These are phyloP conservation scores for Ariolimax columbianus DNA, from an alignment of 2,888 invertebrate genomes.

Conservation along the genomic window DNA sequence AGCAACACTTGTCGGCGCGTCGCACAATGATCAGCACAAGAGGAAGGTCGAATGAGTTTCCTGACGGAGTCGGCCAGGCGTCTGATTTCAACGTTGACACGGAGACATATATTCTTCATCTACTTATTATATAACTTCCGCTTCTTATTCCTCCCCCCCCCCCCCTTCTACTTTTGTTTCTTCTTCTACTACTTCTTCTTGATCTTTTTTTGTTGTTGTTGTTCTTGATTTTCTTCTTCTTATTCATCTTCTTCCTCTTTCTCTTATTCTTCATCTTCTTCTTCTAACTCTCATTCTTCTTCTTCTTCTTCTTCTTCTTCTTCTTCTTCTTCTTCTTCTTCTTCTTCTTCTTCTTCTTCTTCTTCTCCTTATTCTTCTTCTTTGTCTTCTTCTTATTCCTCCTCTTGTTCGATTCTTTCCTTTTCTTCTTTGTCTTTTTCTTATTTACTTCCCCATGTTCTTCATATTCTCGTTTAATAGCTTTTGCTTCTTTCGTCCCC, in stretches of 20 bases:
- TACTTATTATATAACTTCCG: too few species aligned
- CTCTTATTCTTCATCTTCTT: too few species aligned
- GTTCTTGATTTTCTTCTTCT: too few species aligned
- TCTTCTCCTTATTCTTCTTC: too few species aligned
- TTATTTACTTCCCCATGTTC: background rate
- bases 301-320: background rate
- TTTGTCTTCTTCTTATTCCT: too few species aligned
- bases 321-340: slow-evolving; percentile 11
- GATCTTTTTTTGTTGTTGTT: too few species aligned
- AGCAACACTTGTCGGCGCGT: background rate
- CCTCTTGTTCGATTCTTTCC: too few species aligned
- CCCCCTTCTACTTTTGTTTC: too few species aligned
- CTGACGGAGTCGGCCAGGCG: background rate
- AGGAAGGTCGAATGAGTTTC: background rate
- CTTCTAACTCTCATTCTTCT: background rate
- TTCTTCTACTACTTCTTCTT: too few species aligned
- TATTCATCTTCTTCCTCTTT: background rate
- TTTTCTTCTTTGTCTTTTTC: too few species aligned
- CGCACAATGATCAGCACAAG: background rate
- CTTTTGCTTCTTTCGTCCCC: background rate
- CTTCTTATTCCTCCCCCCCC: too few species aligned
- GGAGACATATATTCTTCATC: background rate
- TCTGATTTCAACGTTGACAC: background rate
- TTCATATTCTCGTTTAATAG: too few species aligned
- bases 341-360: background rate